A percentile compares a stretch with the other conserved stretches of the same genome.
These are phyloP conservation scores for Uria lomvia DNA, from an alignment of 2,113 vertebrate species.

Conservation along the genomic window DNA sequence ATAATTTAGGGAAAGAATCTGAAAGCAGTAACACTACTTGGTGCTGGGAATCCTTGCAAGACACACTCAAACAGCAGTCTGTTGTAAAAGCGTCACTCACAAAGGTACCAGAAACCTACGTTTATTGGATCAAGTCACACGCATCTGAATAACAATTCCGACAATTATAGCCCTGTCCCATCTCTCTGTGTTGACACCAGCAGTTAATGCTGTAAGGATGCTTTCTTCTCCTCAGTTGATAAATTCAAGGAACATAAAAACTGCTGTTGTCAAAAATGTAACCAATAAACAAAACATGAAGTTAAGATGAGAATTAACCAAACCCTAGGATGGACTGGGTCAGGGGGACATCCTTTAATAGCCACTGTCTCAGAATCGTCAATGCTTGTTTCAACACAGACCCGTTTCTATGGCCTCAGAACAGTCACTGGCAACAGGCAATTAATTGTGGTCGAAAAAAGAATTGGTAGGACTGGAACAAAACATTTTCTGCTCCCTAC, in stretches of 20 bases:
- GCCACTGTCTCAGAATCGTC: neutral
- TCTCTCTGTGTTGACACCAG: neutral
- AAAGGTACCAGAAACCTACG: neutral
- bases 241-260: constrained; percentile 9
- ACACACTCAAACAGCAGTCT: neutral
- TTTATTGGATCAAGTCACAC: constrained; percentile 17
- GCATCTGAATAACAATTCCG: neutral
- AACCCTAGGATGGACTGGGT: fast-evolving
- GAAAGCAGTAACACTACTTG: neutral
- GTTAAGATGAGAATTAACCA: neutral
- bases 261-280: neutral
- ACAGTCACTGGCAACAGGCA: neutral
- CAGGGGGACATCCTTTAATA: neutral
- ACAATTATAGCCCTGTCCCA: neutral
- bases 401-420: neutral
- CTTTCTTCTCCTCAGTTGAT: neutral
- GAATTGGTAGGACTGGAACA: neutral
- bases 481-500: neutral
- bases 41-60: neutral
- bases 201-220: neutral
- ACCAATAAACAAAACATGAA: neutral
- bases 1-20: neutral
- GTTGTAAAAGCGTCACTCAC: neutral
- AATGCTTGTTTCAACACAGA: neutral
- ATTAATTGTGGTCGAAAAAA: neutral